These are phyloP conservation scores for Polypterus bichir DNA, from an alignment of 2,113 vertebrate species.

Conservation along the genomic window DNA sequence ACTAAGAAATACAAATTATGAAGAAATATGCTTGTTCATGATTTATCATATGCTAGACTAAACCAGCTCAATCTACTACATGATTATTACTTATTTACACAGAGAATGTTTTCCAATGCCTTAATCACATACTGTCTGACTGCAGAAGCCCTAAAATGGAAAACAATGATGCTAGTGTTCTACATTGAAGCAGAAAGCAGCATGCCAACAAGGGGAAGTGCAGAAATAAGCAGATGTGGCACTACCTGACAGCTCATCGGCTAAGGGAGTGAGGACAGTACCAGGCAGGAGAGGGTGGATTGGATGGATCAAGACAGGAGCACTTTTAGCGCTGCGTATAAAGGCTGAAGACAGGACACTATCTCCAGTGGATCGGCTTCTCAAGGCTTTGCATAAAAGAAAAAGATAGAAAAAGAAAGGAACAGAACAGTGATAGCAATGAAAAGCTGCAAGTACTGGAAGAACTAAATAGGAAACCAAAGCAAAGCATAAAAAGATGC, in stretches of 20 bases:
- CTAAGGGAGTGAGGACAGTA: conserved; percentile 95
- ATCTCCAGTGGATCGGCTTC: conserved; percentile 99
- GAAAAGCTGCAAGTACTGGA: conserved; percentile 58
- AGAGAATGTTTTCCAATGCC: too few species aligned
- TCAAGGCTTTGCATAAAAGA: conserved; percentile 82
- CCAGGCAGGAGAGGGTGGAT: conserved; percentile 97
- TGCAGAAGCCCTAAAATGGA: too few species aligned
- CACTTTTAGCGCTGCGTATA: conserved; percentile 99
- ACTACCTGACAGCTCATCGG: conserved; percentile 99
- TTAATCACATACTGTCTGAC: too few species aligned
- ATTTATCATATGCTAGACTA: too few species aligned
- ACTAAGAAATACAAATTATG: too few species aligned
- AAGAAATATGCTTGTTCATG: too few species aligned
- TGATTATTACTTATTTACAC: too few species aligned
- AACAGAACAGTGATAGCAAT: conserved; percentile 65
- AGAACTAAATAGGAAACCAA: conserved; percentile 64
- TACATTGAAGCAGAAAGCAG: background rate
- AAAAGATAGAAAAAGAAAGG: conserved; percentile 57
- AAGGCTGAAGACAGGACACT: conserved; percentile 98
- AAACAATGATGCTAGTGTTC: too few species aligned
- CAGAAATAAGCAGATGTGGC: conserved; percentile 78
- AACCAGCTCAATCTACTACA: too few species aligned
- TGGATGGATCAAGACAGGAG: conserved; percentile 98
- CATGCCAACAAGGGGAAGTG: conserved; percentile 41
- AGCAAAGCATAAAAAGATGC: conserved; percentile 56